A percentile compares a stretch with the other conserved stretches of the same genome.
Conservation (phyloP, 1,140 invertebrate genomes). For the Bombus terrestris region DNA sequence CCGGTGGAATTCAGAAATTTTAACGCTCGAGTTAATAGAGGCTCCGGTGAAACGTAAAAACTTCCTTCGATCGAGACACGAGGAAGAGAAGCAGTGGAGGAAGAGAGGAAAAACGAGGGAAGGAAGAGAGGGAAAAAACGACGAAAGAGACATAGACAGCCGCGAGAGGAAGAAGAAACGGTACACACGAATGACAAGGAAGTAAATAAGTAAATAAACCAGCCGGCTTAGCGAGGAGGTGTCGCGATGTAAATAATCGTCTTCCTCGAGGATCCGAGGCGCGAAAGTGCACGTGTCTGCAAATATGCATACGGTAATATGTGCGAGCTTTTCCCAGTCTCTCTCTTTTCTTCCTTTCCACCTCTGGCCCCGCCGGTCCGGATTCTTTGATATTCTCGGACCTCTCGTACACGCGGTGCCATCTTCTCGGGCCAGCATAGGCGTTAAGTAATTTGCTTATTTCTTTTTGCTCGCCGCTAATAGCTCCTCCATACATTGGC, state of each 20-base stretch:
- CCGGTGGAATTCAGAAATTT: slow-evolving; percentile 1
- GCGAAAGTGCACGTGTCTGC: slow-evolving; percentile 75
- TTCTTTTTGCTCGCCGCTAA: slow-evolving; percentile 57
- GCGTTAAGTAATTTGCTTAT: slow-evolving; percentile 72
- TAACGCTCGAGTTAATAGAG: not conserved
- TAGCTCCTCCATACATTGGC: slow-evolving; percentile 54
- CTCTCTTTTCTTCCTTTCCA: slow-evolving; percentile 40
- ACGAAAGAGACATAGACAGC: slow-evolving; percentile 41
- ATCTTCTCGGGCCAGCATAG: slow-evolving; percentile 48
- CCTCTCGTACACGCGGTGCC: slow-evolving; percentile 43
- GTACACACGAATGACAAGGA: slow-evolving; percentile 64
- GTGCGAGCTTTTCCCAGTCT: slow-evolving; percentile 66
- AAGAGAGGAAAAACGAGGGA: not conserved
- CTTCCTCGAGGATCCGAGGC: slow-evolving; percentile 70
- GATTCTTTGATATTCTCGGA: slow-evolving; percentile 51
- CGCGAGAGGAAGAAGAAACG: slow-evolving; percentile 37
- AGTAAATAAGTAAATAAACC: slow-evolving; percentile 80
- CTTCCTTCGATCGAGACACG: not conserved
- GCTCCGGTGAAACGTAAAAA: not conserved
- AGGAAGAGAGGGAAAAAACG: not conserved
- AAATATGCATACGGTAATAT: slow-evolving; percentile 73
- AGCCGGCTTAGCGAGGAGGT: slow-evolving; percentile 74
- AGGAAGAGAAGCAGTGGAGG: not conserved
- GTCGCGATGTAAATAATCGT: slow-evolving; percentile 77
- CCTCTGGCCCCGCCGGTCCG: slow-evolving; percentile 18